These are phyloP conservation scores for Sarcophaga rosellei DNA, from an alignment of 2,888 invertebrate genomes.

Conservation along the genomic window DNA sequence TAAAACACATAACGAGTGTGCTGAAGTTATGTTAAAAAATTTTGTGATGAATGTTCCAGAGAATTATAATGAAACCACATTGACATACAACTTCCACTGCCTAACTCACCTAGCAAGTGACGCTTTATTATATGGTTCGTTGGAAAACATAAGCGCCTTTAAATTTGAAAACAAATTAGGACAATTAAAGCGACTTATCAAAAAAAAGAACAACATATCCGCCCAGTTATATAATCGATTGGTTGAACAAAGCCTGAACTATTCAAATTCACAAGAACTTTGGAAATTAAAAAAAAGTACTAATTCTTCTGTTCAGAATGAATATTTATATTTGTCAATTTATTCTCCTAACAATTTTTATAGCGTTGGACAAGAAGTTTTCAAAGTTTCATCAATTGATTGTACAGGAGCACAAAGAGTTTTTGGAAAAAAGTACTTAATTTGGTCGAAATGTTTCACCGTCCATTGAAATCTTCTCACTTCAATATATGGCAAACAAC, in stretches of 20 bases:
- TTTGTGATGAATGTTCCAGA: constrained; percentile 39
- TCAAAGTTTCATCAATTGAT: constrained; percentile 39
- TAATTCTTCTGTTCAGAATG: constrained; percentile 45
- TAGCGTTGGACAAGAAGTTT: constrained; percentile 43
- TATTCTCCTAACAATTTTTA: constrained; percentile 42
- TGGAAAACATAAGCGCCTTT: constrained; percentile 35
- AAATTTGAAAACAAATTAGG: constrained; percentile 37
- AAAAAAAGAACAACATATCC: constrained; percentile 24
- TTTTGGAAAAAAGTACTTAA: constrained; percentile 37
- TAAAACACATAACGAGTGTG: constrained; percentile 28
- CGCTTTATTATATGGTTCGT: constrained; percentile 39
- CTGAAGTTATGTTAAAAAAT: constrained; percentile 36
- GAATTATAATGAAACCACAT: constrained; percentile 43
- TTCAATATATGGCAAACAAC: constrained; percentile 41
- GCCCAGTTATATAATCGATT: constrained; percentile 31
- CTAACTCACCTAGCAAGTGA: constrained; percentile 41
- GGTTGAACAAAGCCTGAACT: constrained; percentile 31
- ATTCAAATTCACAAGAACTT: constrained; percentile 16
- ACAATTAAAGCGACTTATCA: constrained; percentile 27
- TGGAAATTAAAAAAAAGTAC: constrained; percentile 31
- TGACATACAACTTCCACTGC: constrained; percentile 51
- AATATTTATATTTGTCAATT: constrained; percentile 47
- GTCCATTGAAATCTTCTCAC: constrained; percentile 47
- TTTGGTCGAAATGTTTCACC: constrained; percentile 48
- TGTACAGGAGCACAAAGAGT: constrained; percentile 18